Evolutionary conservation across 1,140 invertebrate genomes (phyloP).

Genomic region (Melanaphis sacchari): DNA sequence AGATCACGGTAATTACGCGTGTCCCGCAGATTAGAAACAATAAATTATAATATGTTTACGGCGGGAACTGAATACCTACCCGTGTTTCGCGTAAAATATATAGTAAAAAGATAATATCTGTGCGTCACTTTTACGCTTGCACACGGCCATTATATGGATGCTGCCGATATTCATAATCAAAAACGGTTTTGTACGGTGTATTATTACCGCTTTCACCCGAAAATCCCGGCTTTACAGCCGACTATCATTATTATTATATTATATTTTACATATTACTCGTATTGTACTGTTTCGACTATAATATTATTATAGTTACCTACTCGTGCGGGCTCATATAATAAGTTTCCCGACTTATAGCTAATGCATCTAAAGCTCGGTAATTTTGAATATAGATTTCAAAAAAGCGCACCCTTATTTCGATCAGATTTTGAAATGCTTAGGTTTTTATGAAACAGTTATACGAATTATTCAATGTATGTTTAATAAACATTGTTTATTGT

Average conservation of each 20-base stretch:
- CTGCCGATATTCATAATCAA: background rate
- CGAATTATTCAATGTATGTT: no score
- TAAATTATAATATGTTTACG: background rate
- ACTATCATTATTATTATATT: background rate
- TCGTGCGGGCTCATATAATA: background rate
- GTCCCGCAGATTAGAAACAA: slow-evolving; percentile 4
- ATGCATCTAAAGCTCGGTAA: background rate
- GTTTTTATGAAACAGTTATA: no score
- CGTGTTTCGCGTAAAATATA: background rate
- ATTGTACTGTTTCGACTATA: background rate
- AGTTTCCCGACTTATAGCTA: no score
- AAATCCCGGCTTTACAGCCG: background rate
- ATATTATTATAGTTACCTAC: no score
- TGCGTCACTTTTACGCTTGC: no score
- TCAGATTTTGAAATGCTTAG: no score
- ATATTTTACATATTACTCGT: background rate
- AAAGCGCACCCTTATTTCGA: no score
- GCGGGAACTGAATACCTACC: background rate
- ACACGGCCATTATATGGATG: background rate
- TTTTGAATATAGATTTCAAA: background rate
- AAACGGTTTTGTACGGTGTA: background rate
- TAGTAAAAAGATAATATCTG: no score
- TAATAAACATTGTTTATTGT: no score
- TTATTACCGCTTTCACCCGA: background rate
- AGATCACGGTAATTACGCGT: background rate